These are phyloP conservation scores for Penaeus indicus DNA, from an alignment of 1,140 invertebrate genomes.

Conservation along the genomic window DNA sequence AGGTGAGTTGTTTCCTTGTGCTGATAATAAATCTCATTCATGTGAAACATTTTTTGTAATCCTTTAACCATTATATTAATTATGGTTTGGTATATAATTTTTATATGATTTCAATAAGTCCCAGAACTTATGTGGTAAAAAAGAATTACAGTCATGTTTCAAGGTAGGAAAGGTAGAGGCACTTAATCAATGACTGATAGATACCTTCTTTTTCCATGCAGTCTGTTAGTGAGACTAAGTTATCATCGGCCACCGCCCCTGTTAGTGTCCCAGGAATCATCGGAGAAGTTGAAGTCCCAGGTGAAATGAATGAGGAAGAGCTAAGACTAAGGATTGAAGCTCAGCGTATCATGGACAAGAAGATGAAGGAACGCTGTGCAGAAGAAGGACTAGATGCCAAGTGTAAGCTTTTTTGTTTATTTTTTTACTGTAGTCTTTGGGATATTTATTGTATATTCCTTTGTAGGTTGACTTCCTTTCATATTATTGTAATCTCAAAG, in stretches of 20 bases:
- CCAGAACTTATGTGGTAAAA: too few species aligned
- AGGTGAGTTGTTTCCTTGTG: slow-evolving; percentile 70
- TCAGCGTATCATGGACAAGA: slow-evolving; percentile 70
- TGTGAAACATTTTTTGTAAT: slow-evolving; percentile 50
- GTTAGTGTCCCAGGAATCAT: slow-evolving; percentile 51
- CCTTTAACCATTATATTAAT: too few species aligned
- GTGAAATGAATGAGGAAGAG: slow-evolving; percentile 50
- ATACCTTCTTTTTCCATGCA: not conserved
- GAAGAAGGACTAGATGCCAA: slow-evolving; percentile 46
- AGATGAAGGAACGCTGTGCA: slow-evolving; percentile 67
- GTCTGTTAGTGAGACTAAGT: slow-evolving; percentile 48
- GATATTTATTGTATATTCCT: not conserved
- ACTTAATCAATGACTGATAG: not conserved
- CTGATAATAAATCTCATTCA: not conserved
- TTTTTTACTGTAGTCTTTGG: too few species aligned
- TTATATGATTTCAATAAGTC: too few species aligned
- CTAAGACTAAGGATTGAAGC: slow-evolving; percentile 68
- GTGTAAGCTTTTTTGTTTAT: slow-evolving; percentile 27
- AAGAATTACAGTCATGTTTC: too few species aligned
- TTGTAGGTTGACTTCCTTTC: not conserved
- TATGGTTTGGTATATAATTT: too few species aligned
- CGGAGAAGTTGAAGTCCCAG: slow-evolving; percentile 43
- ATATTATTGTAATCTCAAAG: not conserved
- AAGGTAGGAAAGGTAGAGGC: not conserved
- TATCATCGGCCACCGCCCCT: slow-evolving; percentile 30